Conservation (phyloP, 1,140 invertebrate species). For the Drepana arcuata region DNA sequence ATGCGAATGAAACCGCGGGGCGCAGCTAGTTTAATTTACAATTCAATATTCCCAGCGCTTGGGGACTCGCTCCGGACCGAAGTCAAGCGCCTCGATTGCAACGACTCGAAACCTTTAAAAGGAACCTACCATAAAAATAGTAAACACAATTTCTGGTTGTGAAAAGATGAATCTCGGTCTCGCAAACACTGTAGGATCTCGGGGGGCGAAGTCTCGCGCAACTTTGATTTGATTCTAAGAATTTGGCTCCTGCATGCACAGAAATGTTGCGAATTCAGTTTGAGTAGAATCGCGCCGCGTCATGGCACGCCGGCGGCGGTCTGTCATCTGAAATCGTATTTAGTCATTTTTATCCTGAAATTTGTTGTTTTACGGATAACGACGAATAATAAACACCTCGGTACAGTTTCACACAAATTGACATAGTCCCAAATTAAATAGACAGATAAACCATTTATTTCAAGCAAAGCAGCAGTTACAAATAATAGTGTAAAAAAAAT, state of each 20-base stretch:
- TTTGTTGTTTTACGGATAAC: no score
- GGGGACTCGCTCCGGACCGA: constrained; percentile 9
- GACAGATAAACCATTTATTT: no score
- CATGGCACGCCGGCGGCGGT: neutral
- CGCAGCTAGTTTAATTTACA: constrained; percentile 26
- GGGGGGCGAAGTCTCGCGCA: constrained; percentile 23
- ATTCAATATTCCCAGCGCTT: constrained; percentile 27
- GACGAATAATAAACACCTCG: no score
- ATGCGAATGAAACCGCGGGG: no score
- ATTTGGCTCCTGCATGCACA: constrained; percentile 22
- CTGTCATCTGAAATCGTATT: no score
- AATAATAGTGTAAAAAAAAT: no score
- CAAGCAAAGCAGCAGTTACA: no score
- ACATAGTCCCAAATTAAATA: no score
- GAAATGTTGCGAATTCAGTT: constrained; percentile 35
- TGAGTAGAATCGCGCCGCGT: constrained; percentile 3
- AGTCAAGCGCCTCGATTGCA: constrained; percentile 17
- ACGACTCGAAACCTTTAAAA: constrained; percentile 20
- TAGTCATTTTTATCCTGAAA: no score
- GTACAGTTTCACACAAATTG: no score
- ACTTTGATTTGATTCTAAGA: constrained; percentile 38
- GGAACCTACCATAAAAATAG: constrained; percentile 30
- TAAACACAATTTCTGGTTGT: constrained; percentile 37
- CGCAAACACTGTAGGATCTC: constrained; percentile 27
- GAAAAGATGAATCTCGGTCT: constrained; percentile 33